These are phyloP conservation scores for Malacoctenus gilli DNA, from an alignment of 2,797 vertebrate genomes.

Conservation along the genomic window DNA sequence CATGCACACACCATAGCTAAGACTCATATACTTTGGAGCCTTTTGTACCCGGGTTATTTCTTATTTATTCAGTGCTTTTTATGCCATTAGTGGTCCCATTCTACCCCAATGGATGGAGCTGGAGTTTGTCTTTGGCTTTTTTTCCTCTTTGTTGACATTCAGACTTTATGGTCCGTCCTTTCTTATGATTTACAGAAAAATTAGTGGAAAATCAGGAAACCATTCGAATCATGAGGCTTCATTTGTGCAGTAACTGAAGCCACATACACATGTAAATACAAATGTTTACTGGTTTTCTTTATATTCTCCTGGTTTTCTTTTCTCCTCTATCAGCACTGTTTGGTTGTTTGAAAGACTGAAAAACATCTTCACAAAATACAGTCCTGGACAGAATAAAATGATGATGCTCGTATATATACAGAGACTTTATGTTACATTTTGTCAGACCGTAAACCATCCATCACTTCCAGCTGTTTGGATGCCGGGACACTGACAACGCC, in stretches of 20 bases:
- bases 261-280: neutral
- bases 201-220: neutral
- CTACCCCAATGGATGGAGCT: neutral
- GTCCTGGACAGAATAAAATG: neutral
- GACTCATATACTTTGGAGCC: neutral
- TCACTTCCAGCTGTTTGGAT: conserved; percentile 19
- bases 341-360: no score
- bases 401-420: neutral
- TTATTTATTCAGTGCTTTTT: neutral
- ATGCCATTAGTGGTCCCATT: neutral
- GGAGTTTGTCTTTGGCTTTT: neutral
- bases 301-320: no score
- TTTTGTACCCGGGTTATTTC: conserved; percentile 12
- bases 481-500: conserved; percentile 15
- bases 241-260: neutral
- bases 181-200: neutral
- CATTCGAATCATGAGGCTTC: neutral
- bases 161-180: neutral
- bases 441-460: conserved; percentile 20
- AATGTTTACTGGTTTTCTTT: neutral
- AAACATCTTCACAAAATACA: neutral
- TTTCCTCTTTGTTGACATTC: neutral
- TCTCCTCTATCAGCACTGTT: no score
- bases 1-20: neutral
- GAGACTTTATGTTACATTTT: conserved; percentile 9